Evolutionary conservation across 2,888 invertebrate species (phyloP).

Genomic region (Ormyrus pomaceus): DNA sequence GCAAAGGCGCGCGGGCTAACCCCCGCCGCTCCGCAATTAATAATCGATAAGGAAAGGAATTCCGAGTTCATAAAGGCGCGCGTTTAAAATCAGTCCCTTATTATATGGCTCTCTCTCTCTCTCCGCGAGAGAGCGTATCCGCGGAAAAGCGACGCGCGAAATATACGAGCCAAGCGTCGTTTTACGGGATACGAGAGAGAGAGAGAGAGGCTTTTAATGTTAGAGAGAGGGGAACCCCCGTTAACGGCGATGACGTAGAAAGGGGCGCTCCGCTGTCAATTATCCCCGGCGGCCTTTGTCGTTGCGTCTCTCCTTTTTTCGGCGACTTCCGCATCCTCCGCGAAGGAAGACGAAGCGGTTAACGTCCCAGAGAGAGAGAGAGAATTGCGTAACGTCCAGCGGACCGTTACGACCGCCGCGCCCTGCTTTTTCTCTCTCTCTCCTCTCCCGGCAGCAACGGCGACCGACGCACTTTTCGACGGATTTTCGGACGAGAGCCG

Average conservation of each 20-base stretch:
- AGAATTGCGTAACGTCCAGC: background rate
- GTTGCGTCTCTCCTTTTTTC: background rate
- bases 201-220: too few species aligned
- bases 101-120: background rate
- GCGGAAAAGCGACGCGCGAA: slow-evolving; percentile 10
- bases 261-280: slow-evolving; percentile 32
- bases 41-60: slow-evolving; percentile 34
- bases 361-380: background rate
- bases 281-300: slow-evolving; percentile 25
- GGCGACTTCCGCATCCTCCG: background rate
- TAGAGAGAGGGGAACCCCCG: background rate
- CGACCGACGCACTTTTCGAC: background rate
- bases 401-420: slow-evolving; percentile 37
- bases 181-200: background rate
- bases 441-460: background rate
- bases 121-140: too few species aligned
- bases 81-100: slow-evolving; percentile 37
- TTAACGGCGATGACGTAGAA: slow-evolving; percentile 32
- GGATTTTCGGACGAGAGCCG: slow-evolving; percentile 13
- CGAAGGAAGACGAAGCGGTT: slow-evolving; percentile 25
- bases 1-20: background rate
- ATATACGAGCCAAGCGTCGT: slow-evolving; percentile 19
- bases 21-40: slow-evolving; percentile 15
- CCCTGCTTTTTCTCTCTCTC: background rate
- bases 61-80: background rate